A percentile compares a stretch with the other conserved stretches of the same genome.
phyloP scores from a whole-genome alignment of 2,888 invertebrate species.

The Yponomeuta evonymella region DNA sequence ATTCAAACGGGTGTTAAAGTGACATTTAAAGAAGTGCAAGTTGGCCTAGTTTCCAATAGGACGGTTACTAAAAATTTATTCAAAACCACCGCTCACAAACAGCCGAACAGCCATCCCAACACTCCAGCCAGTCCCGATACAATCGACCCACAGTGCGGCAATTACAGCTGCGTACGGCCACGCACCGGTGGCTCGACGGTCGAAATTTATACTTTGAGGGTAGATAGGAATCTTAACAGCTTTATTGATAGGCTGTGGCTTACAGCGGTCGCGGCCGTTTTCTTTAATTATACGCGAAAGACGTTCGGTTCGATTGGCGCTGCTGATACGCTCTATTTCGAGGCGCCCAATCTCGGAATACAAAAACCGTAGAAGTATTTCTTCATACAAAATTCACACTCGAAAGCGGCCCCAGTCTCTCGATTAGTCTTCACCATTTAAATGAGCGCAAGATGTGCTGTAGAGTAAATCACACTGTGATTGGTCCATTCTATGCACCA shows the following conservation, averaged over 20 bases:
- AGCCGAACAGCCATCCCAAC: background rate
- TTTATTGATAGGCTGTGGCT: slow-evolving; percentile 29
- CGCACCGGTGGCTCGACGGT: slow-evolving; percentile 21
- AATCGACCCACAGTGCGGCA: background rate
- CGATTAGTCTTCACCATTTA: no score
- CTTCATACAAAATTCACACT: no score
- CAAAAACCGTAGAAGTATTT: no score
- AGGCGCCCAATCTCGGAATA: background rate
- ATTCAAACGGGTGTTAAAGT: no score
- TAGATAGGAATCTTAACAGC: slow-evolving; percentile 59
- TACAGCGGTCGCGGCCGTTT: slow-evolving; percentile 16
- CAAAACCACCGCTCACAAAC: background rate
- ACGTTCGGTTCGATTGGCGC: background rate
- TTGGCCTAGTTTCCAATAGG: background rate
- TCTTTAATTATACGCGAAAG: slow-evolving; percentile 19
- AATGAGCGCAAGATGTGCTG: no score
- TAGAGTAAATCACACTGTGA: no score
- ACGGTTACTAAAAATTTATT: background rate
- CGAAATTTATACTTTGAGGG: slow-evolving; percentile 49
- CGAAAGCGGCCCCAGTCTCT: no score
- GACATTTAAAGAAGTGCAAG: no score
- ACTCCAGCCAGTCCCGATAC: background rate
- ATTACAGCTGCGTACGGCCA: slow-evolving; percentile 16
- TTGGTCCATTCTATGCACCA: no score
- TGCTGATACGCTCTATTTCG: slow-evolving; percentile 1